Conservation (phyloP, 2,888 invertebrate genomes). For the Zeuzera pyrina region DNA sequence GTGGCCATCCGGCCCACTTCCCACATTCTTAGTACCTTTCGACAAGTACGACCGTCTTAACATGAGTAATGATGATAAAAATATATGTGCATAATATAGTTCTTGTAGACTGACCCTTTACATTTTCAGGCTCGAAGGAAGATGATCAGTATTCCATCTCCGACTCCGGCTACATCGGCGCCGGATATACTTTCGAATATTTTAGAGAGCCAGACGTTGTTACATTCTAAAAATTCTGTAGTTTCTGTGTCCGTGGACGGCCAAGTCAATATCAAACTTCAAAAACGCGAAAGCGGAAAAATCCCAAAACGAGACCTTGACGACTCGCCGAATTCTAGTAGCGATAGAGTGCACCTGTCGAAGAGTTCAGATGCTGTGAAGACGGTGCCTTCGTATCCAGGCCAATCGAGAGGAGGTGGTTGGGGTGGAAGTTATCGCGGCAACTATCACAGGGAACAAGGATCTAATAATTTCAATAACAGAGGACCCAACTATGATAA, state of each 20-base stretch:
- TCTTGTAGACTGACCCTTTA: neutral
- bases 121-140: conserved; percentile 49
- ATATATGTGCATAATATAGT: neutral
- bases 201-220: conserved; percentile 78
- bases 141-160: conserved; percentile 47
- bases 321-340: neutral
- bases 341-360: conserved; percentile 29
- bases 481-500: conserved; percentile 21
- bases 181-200: conserved; percentile 80
- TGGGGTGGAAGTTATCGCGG: conserved; percentile 59
- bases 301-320: conserved; percentile 14
- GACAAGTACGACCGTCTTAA: conserved; percentile 41
- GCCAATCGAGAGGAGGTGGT: conserved; percentile 65
- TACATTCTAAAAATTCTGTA: conserved; percentile 77
- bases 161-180: conserved; percentile 50
- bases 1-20: conserved; percentile 59
- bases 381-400: conserved; percentile 77
- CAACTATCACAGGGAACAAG: conserved; percentile 38
- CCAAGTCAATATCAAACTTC: conserved; percentile 67
- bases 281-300: conserved; percentile 15
- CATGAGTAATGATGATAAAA: neutral
- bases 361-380: conserved; percentile 35
- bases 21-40: conserved; percentile 46
- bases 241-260: conserved; percentile 76
- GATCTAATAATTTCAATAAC: conserved; percentile 19